Base-by-base conservation (phyloP, 1,140 invertebrate species). In the Mesaphorura yosii region DNA sequence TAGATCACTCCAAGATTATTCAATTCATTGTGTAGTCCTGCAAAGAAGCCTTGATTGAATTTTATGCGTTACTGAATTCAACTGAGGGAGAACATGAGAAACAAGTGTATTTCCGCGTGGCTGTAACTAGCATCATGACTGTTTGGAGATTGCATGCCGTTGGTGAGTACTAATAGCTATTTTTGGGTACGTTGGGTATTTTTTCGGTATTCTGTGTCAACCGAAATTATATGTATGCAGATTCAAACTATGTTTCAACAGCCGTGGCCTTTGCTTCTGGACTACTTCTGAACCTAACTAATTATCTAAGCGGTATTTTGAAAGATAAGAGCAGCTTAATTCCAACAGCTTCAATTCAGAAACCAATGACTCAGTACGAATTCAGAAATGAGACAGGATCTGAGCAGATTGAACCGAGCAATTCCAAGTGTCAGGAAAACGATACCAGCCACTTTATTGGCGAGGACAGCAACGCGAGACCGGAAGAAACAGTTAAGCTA, bases 191-290 rank as follows among this genome's bases (percentile, higher is more conserved):
- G n/a, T n/a, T n/a, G n/a, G n/a, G n/a, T n/a, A n/a, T n/a, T n/a
- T n/a, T n/a, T n/a, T n/a, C n/a, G n/a, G n/a, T n/a, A n/a, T n/a
- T n/a, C n/a, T n/a, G n/a, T n/a, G n/a, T n/a, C n/a, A n/a, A n/a
- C n/a, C n/a, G n/a, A n/a, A n/a, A n/a, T n/a, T n/a, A n/a, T n/a
- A n/a, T n/a, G n/a, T 44, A 15, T 15, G 26, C 29, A 62, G 60
- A 59, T 23, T 59, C 60, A 26, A 22, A 46, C 3, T 53, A 51
- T 38, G 44, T 56, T 14, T 59, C 60, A 17, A n/a, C 54, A 31
- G 57, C 54, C 3, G 60, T 62, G n/a, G 58, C 46, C 17, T 57
- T 59, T 48, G 46, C 60, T n/a, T 42, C 53, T 1, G 48, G 58
- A 22, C 50, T 62, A 6, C 59, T 62, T 50, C 53, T 48, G 31